Conservation (phyloP, 2,888 invertebrate species). For the Chirona hameri region DNA sequence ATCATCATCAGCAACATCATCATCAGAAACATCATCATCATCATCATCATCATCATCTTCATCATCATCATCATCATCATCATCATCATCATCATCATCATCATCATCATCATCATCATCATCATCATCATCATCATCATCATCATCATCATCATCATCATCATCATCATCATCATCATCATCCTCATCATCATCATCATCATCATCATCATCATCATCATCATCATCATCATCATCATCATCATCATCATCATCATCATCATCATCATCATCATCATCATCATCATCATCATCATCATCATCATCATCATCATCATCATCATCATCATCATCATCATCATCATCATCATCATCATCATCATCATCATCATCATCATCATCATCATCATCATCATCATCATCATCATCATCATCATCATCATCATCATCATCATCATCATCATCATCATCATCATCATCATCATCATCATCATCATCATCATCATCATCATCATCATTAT, state of each 20-base stretch:
- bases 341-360: constrained; percentile 22
- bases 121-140: too few relatives aligned
- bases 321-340: constrained; percentile 22
- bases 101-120: too few relatives aligned
- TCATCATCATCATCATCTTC: too few relatives aligned
- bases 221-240: constrained; percentile 22
- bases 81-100: too few relatives aligned
- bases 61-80: too few relatives aligned
- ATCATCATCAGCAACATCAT: too few relatives aligned
- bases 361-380: constrained; percentile 10
- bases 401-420: constrained; percentile 22
- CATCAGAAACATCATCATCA: too few relatives aligned
- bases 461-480: too few relatives aligned
- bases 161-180: too few relatives aligned
- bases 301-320: constrained; percentile 22
- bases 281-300: constrained; percentile 22
- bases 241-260: constrained; percentile 22
- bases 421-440: constrained; percentile 22
- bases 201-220: constrained; percentile 22
- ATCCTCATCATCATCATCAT: too few relatives aligned
- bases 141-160: too few relatives aligned
- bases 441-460: constrained; percentile 22
- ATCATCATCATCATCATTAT: too few relatives aligned
- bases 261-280: constrained; percentile 22
- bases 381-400: constrained; percentile 22